Evolutionary conservation across 2,888 invertebrate species (phyloP), one percentile per base, ranked within the genome.

Genomic region (Acrobasis suavella): DNA sequence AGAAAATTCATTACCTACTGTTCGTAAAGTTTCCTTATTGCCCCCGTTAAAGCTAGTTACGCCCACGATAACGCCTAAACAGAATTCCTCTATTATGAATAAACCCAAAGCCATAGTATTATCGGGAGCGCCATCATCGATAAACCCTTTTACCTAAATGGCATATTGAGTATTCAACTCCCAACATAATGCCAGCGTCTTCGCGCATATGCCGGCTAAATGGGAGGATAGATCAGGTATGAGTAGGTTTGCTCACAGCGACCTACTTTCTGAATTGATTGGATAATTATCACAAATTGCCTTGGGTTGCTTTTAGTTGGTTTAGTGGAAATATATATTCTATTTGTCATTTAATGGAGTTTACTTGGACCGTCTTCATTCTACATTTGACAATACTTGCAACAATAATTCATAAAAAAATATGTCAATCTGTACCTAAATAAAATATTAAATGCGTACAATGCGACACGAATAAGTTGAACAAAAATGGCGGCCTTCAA

Each of bases 131-230:
- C 80, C 73, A 82, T 82, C 82, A 74, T 71, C 81, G 83, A 85
- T 89, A 86, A 87, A 86, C 87, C 87, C 87, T 87, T 88, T 86
- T 80, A 84, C 81, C 81, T 83, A 85, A 87, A 87, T 81, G 81
- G 81, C 84, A 66, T 79, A 86, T 82, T 82, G 82, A 78, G 79
- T 81, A 83, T 83, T 83, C 83, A 82, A 80, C 74, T 74, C 75
- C 73, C 73, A 69, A 73, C 72, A 74, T 77, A 75, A 75, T 78
- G 74, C 77, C 74, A 63, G 76, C 71, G 66, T 70, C 70, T 68
- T 67, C 68, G 65, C 63, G 58, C 67, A 61, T 66, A 38, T 65
- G 67, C 62, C 69, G 66, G 65, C 68, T 68, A 72, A 70, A 75
- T 71, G 71, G 64, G 62, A 64, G 65, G 64, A 69, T 73, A 71